Percentiles rank a stretch among this genome's conserved stretches.
Conservation (phyloP, 2,888 invertebrate species). For the Oasisia sp. region DNA sequence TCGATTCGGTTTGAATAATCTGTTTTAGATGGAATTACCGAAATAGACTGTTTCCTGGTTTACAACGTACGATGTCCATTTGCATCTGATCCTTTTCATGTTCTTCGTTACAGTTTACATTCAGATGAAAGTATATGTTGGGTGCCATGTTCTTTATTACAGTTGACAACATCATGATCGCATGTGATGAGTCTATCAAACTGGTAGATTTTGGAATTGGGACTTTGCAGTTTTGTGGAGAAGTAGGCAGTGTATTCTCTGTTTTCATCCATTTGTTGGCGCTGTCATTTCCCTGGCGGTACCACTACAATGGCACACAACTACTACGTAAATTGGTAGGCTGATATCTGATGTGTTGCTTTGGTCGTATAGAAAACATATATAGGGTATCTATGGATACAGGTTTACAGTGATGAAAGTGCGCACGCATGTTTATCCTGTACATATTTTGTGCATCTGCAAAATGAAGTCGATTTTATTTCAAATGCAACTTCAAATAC, state of each 20-base stretch:
- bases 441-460: no score
- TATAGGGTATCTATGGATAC: no score
- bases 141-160: neutral
- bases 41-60: neutral
- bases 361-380: no score
- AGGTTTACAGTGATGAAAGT: no score
- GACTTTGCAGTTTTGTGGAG: neutral
- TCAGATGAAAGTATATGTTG: neutral
- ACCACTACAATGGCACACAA: neutral
- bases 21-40: neutral
- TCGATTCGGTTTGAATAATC: no score
- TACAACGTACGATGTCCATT: neutral
- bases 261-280: neutral
- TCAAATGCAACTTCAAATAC: no score
- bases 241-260: neutral
- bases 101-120: neutral
- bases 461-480: no score
- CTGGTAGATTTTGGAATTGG: neutral
- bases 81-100: neutral
- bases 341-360: neutral
- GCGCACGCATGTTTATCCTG: no score
- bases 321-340: neutral
- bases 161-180: neutral
- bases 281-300: neutral
- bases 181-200: neutral